These are phyloP conservation scores for Mesoclemmys tuberculata DNA, from an alignment of 2,113 vertebrate genomes.

Conservation along the genomic window DNA sequence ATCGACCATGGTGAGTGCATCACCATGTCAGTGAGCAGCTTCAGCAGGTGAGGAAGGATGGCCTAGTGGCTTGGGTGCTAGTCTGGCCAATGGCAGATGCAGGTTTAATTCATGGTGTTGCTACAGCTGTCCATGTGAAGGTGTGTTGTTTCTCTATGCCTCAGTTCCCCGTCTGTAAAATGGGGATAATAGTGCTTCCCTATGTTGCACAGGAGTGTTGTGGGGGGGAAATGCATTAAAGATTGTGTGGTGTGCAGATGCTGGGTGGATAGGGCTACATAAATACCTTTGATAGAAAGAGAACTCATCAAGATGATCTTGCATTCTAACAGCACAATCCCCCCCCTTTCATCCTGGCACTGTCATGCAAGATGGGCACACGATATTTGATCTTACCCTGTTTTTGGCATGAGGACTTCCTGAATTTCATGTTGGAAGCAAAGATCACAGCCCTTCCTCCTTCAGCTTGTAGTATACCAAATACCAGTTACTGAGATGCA, in stretches of 20 bases:
- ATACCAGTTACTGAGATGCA: not conserved
- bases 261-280: not conserved
- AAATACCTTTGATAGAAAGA: not conserved
- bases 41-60: not conserved
- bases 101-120: not conserved
- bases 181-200: not conserved
- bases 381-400: not conserved
- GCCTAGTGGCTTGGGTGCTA: not conserved
- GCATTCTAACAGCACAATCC: not conserved
- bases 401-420: not conserved
- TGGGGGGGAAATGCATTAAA: not conserved
- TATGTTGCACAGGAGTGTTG: not conserved
- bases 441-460: not conserved
- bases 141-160: not conserved
- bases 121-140: fast-evolving
- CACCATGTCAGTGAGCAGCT: not conserved
- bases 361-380: too few relatives aligned
- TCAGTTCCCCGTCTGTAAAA: not conserved
- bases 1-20: not conserved
- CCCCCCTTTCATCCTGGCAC: not conserved
- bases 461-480: not conserved
- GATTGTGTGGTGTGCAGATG: not conserved
- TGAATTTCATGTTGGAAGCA: not conserved
- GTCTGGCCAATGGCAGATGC: not conserved
- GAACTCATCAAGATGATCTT: not conserved